Base-by-base conservation (phyloP, 2,113 vertebrate species). In the Morone saxatilis region DNA sequence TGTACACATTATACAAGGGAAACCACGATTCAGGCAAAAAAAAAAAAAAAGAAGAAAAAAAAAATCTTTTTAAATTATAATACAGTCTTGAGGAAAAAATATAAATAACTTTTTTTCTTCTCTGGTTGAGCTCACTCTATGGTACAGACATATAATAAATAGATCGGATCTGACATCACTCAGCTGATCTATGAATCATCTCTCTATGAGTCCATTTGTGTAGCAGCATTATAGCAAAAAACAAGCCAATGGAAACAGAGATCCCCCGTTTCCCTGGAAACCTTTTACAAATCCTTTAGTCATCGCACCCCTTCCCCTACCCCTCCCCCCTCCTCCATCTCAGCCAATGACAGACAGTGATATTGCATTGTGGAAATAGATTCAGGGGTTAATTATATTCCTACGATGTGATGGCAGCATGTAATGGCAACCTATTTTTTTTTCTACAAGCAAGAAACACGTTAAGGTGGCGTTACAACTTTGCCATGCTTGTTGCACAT, bases 101-200 rank as follows among this genome's bases (percentile, higher is more conserved):
- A 99, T 98, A 99, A 99, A 98, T 99, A 99, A 95, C 92, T 93
- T 93, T 94, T 77, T 93, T 94, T 94, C 94, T 93, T 96, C 94
- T 95, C 93, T 94, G 92, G 95, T 95, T 90, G 93, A 96, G 96
- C 95, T 97, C 94, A 93, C 90, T 93, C 92, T 98, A 98, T 97
- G 95, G 97, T 98, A 98, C 97, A 98, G 96, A 96, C 97, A 96
- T 97, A 97, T 95, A 97, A 97, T 99, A 98, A 97, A 98, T 93
- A 94, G 97, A 97, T 96, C 97, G 91, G 93, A 94, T 96, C 96
- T 95, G 95, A 96, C 94, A 95, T 96, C 95, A 94, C 96, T 97
- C 96, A 97, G 96, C 86, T 88, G 92, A 94, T 90, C 91, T 94
- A 93, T 91, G 69, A 93, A 93, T 93, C 91, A 92, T 90, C 91